Evolutionary conservation across 92 coral and sea anemone species (phyloP).

Genomic region (Diadumene lineata): DNA sequence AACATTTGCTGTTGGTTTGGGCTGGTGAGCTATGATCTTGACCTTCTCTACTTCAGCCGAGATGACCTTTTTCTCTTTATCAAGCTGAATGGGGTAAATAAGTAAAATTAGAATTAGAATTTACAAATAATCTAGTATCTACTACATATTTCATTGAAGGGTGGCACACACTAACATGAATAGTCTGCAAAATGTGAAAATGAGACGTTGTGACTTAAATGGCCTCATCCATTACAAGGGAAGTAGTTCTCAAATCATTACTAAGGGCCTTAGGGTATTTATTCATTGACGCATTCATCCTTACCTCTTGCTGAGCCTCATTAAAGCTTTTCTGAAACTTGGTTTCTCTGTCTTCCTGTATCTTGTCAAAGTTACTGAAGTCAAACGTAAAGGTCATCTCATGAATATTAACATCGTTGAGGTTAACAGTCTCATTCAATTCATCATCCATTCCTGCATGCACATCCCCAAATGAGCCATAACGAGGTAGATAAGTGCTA

Average conservation of each 20-base stretch:
- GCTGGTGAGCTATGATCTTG: not conserved
- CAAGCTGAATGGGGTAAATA: constrained; percentile 46
- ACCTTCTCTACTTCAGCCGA: constrained; percentile 14
- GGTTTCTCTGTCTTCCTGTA: constrained; percentile 73
- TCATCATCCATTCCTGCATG: constrained; percentile 53
- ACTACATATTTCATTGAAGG: no score
- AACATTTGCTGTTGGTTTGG: constrained; percentile 26
- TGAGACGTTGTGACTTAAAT: no score
- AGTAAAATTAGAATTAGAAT: no score
- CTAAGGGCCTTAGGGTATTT: no score
- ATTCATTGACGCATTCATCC: not conserved
- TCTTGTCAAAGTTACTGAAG: constrained; percentile 89
- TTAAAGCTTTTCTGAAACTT: constrained; percentile 89
- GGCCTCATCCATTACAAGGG: no score
- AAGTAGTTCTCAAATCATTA: no score
- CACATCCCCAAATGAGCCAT: constrained; percentile 16
- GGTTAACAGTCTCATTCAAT: constrained; percentile 69
- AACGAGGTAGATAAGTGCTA: not conserved
- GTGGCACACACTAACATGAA: no score
- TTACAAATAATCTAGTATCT: no score
- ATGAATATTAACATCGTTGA: constrained; percentile 80
- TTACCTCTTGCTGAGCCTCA: constrained; percentile 74
- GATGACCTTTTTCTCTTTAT: constrained; percentile 30
- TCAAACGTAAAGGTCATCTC: constrained; percentile 95
- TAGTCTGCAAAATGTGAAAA: no score